Evolutionary conservation across 92 coral and sea anemone genomes (phyloP).

Genomic region (Plumapathes pennacea): DNA sequence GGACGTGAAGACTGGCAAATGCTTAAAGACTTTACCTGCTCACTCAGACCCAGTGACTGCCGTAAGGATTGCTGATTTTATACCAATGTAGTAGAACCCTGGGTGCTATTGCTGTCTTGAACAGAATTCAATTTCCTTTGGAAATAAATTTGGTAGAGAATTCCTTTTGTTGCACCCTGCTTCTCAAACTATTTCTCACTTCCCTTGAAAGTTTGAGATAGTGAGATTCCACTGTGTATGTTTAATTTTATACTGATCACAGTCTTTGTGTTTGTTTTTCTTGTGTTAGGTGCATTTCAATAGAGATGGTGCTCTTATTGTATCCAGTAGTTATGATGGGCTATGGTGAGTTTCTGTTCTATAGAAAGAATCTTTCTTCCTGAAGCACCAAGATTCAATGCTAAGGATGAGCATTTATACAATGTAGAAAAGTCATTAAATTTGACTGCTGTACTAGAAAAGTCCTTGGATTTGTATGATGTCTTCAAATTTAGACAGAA

Average conservation of each 20-base stretch:
- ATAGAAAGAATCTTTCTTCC: background rate
- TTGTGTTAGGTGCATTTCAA: conserved; percentile 86
- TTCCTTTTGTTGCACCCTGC: no score
- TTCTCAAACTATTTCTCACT: no score
- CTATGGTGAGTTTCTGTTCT: conserved; percentile 67
- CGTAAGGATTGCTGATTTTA: conserved; percentile 32
- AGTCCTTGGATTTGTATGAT: no score
- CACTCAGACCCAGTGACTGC: conserved; percentile 99
- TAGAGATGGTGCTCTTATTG: conserved; percentile 98
- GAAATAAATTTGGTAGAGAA: no score
- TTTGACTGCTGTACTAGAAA: no score
- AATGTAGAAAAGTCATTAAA: no score
- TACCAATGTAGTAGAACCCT: background rate
- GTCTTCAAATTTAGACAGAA: no score
- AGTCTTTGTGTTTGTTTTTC: background rate
- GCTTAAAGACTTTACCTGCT: conserved; percentile 93
- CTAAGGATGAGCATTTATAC: background rate
- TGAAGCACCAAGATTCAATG: background rate
- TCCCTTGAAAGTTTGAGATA: background rate
- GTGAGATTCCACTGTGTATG: background rate
- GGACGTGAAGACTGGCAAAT: conserved; percentile 99
- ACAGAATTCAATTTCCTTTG: no score
- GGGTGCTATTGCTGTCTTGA: background rate
- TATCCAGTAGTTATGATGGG: conserved; percentile 99
- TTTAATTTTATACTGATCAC: no score